Evolutionary conservation across 2,888 invertebrate genomes (phyloP), one percentile per base, ranked within the genome.

Genomic region (Thera britannica): DNA sequence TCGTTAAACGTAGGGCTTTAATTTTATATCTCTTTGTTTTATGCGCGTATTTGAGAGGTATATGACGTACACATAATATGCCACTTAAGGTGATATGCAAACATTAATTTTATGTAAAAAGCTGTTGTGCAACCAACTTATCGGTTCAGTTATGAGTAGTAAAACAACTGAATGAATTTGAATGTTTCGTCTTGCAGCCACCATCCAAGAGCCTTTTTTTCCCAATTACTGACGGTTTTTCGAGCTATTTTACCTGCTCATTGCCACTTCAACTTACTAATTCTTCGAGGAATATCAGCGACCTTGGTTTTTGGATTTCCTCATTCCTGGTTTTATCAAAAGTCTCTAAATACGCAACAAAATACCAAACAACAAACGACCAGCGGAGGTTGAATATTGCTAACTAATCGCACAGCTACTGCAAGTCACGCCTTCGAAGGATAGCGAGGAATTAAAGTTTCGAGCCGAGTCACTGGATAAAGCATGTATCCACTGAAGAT

Each of bases 401-500:
- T 59, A 68, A 71, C 62, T 75, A 75, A 75, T 75, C 72, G 68
- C 59, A n/a, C 35, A 36, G 41, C 36, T 58, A 66, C 44, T 54
- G 73, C 75, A 62, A 75, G 71, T 75, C 75, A 75, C 62, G 67
- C 8, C 65, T 68, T 70, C 69, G 73, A 72, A 72, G 71, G 74
- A 76, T 76, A 76, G 68, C 71, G 73, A 71, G 70, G 71, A 72
- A 77, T 76, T 75, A 72, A 76, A 77, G 72, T 76, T 77, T 76
- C 62, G 12, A 61, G 74, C 67, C 36, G 58, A 76, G 72, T 77
- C 77, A 77, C 63, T 67, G 49, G 35, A 8, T 51, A 58, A 44
- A 44, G 9, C 23, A 3, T 7, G n/a, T 11, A 2, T 44, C 65
- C 58, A 68, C 35, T 36, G 11, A n/a, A n/a, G 11, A 7, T 48